Evolutionary conservation across 2,888 invertebrate species (phyloP).

Genomic region (Aporophyla lueneburgensis): DNA sequence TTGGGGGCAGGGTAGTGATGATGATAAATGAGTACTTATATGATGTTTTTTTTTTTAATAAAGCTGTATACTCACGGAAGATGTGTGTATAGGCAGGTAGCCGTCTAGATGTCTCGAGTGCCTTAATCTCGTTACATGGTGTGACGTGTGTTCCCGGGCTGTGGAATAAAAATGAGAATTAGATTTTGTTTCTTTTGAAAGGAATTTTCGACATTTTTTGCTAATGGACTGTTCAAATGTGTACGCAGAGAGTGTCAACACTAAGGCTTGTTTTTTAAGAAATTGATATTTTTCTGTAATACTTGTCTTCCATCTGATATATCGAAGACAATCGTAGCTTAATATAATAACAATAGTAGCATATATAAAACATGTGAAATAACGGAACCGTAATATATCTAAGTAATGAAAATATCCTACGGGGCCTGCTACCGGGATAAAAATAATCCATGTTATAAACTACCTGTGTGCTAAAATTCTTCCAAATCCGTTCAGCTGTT

Average conservation of each 20-base stretch:
- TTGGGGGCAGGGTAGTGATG: conserved; percentile 74
- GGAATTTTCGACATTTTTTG: neutral
- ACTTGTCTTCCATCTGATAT: neutral
- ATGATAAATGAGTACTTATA: conserved; percentile 60
- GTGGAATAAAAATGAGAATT: conserved; percentile 70
- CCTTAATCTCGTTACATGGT: conserved; percentile 86
- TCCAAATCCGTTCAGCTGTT: too few relatives aligned
- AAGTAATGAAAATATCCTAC: too few relatives aligned
- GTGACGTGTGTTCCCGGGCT: conserved; percentile 85
- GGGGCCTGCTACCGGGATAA: too few relatives aligned
- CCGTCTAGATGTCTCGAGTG: conserved; percentile 86
- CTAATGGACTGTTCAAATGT: conserved; percentile 21
- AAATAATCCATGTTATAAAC: too few relatives aligned
- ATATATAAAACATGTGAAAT: neutral
- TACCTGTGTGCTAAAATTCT: too few relatives aligned
- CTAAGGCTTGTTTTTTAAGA: conserved; percentile 18
- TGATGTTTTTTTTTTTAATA: conserved; percentile 55
- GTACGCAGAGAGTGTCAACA: conserved; percentile 30
- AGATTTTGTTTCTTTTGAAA: conserved; percentile 14
- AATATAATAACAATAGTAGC: neutral
- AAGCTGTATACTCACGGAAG: conserved; percentile 82
- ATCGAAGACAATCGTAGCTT: neutral
- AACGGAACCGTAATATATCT: neutral
- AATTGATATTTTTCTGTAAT: neutral
- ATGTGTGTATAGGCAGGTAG: conserved; percentile 80